These are phyloP conservation scores for Phortica variegata DNA, from an alignment of 1,140 invertebrate genomes.

Conservation along the genomic window DNA sequence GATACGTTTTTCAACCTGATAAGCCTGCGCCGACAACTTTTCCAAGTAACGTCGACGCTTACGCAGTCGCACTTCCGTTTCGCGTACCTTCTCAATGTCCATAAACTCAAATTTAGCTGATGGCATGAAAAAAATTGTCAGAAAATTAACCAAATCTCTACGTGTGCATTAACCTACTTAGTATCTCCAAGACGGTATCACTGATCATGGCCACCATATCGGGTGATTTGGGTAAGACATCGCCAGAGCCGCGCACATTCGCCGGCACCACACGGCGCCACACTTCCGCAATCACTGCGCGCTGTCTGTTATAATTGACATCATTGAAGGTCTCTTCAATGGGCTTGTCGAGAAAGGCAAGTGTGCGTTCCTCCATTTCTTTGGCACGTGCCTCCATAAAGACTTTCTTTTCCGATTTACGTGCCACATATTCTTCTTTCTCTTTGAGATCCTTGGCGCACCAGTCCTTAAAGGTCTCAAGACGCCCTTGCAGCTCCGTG, in stretches of 20 bases:
- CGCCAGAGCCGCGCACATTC: constrained; percentile 33
- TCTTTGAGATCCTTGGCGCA: constrained; percentile 38
- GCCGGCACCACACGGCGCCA: constrained; percentile 40
- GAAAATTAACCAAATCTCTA: too few species aligned
- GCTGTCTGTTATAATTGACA: constrained; percentile 28
- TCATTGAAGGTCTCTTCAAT: constrained; percentile 33
- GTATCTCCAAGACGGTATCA: constrained; percentile 35
- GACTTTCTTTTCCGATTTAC: constrained; percentile 47
- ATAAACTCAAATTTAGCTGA: constrained; percentile 36
- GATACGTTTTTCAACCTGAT: constrained; percentile 43
- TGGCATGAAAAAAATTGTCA: too few species aligned
- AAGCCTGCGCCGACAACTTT: constrained; percentile 41
- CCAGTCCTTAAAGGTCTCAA: constrained; percentile 46
- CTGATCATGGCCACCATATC: constrained; percentile 49
- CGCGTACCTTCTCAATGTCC: constrained; percentile 27
- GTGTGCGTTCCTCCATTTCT: constrained; percentile 30
- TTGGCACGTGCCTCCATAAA: constrained; percentile 48
- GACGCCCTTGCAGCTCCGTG: constrained; percentile 37
- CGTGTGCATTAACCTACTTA: constrained; percentile 19
- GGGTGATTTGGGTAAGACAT: constrained; percentile 24
- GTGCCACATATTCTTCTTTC: constrained; percentile 42
- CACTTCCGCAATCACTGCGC: constrained; percentile 36
- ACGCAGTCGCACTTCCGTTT: constrained; percentile 28
- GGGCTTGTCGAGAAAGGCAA: constrained; percentile 23
- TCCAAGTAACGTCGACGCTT: constrained; percentile 28